phyloP scores from a whole-genome alignment of 2,113 vertebrate genomes.

The Rhinopomastus cyanomelas region DNA sequence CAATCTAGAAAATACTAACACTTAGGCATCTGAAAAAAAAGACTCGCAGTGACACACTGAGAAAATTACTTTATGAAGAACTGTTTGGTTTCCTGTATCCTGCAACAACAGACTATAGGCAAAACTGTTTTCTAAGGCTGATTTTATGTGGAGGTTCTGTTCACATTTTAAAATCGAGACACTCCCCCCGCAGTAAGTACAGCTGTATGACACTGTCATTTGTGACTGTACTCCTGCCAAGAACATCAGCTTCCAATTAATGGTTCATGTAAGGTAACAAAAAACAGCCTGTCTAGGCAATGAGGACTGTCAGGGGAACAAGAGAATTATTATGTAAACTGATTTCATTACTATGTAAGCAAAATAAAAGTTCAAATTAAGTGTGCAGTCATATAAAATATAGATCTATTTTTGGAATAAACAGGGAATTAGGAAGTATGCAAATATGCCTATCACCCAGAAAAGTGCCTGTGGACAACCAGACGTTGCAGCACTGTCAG shows the following conservation, averaged over 20 bases:
- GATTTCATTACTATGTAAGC: conserved; percentile 61
- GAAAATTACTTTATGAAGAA: neutral
- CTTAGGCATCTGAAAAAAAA: neutral
- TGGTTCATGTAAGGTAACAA: conserved; percentile 76
- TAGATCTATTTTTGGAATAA: conserved; percentile 36
- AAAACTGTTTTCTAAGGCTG: neutral
- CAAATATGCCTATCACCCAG: neutral
- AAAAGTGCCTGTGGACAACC: neutral
- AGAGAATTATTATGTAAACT: conserved; percentile 61
- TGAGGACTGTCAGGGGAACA: conserved; percentile 44
- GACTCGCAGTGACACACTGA: neutral
- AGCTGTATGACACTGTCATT: conserved; percentile 69
- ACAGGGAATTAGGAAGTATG: neutral
- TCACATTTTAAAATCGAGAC: neutral
- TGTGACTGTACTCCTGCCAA: conserved; percentile 70
- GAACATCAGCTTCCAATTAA: conserved; percentile 75
- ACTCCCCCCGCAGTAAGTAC: conserved; percentile 48
- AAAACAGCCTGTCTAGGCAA: conserved; percentile 50
- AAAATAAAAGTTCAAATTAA: conserved; percentile 65
- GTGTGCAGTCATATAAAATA: conserved; percentile 41
- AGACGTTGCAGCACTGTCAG: neutral
- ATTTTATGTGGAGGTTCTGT: conserved; percentile 2
- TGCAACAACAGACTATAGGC: neutral
- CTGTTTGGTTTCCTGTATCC: neutral
- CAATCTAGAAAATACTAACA: neutral